Evolutionary conservation across 2,888 invertebrate species (phyloP), one percentile per base, ranked within the genome.

Genomic region (Philonicus albiceps): DNA sequence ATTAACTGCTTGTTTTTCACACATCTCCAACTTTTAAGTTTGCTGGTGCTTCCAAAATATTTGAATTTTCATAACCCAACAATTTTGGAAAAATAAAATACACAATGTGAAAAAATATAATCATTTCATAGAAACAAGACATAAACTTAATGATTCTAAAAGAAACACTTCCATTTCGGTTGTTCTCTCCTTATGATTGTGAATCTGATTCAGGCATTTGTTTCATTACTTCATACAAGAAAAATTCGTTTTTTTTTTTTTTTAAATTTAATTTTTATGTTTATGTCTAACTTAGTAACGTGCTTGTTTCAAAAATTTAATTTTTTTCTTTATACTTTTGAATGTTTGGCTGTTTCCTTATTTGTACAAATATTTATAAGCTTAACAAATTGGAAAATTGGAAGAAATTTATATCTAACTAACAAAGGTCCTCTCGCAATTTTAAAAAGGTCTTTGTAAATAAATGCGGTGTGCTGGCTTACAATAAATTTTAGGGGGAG

Each of bases 71-170:
- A 31, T 53, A n/a, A 49, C 80, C 49, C 7, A 80, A 22, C 13
- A 80, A 16, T 80, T 11, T 64, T 8, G 19, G 64, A 80, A 80
- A n/a, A n/a, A n/a, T n/a, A n/a, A n/a, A 49, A 80, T 49, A 80
- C 43, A 80, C n/a, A 49, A 30, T 53, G 53, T 80, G 22, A 49
- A 80, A 43, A 76, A 76, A 43, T 37, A 76, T 76, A 49, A 80
- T 80, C 53, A 80, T 80, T 80, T 80, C 80, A 80, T 80, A 80
- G 80, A 80, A 80, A 80, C 83, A 83, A 83, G 72, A 83, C 83
- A 64, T 55, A 64, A 83, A 83, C 64, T 64, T 64, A 83, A 19
- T 83, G 64, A 37, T 64, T 55, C 22, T n/a, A 34, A 83, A 83
- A 83, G 11, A 83, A 83, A 83, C 22, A 72, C 64, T 64, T 83